Percentiles rank a stretch among this genome's conserved stretches.
Conservation (phyloP, 2,888 invertebrate genomes). For the Piscicola geometra region DNA sequence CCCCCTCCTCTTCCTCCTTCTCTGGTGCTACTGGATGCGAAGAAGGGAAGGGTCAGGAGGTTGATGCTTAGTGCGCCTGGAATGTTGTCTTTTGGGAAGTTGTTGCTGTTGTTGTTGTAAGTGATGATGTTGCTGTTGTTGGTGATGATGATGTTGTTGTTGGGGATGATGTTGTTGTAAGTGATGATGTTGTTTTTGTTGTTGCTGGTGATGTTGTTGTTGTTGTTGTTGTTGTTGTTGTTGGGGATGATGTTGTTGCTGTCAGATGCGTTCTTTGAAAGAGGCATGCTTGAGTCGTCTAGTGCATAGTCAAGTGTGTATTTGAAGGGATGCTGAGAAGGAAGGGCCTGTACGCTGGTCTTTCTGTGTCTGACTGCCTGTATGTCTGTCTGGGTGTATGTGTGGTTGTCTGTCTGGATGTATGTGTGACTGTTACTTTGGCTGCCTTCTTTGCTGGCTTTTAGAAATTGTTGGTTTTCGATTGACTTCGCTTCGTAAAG, state of each 20-base stretch:
- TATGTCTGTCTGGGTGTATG: conserved; percentile 22
- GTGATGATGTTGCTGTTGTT: too few relatives aligned
- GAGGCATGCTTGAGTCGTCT: background rate
- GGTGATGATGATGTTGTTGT: too few relatives aligned
- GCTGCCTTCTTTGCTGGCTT: too few relatives aligned
- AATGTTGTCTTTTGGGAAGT: too few relatives aligned
- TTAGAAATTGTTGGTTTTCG: background rate
- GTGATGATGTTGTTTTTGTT: too few relatives aligned
- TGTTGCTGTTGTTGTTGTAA: too few relatives aligned
- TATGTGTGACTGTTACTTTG: background rate
- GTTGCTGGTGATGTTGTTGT: too few relatives aligned
- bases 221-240: too few relatives aligned
- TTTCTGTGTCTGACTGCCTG: conserved; percentile 27
- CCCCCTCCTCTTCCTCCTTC: conserved; percentile 24
- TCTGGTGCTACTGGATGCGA: background rate
- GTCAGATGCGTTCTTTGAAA: background rate
- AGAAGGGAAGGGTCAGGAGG: too few relatives aligned
- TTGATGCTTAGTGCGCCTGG: too few relatives aligned
- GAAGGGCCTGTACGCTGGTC: background rate
- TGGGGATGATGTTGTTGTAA: background rate
- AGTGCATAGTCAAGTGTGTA: background rate
- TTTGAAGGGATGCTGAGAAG: background rate
- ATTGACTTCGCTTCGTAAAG: conserved; percentile 2
- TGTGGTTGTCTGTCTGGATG: background rate
- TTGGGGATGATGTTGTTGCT: background rate